Evolutionary conservation across 2,113 vertebrate species (phyloP).

Genomic region (Theristicus caerulescens): DNA sequence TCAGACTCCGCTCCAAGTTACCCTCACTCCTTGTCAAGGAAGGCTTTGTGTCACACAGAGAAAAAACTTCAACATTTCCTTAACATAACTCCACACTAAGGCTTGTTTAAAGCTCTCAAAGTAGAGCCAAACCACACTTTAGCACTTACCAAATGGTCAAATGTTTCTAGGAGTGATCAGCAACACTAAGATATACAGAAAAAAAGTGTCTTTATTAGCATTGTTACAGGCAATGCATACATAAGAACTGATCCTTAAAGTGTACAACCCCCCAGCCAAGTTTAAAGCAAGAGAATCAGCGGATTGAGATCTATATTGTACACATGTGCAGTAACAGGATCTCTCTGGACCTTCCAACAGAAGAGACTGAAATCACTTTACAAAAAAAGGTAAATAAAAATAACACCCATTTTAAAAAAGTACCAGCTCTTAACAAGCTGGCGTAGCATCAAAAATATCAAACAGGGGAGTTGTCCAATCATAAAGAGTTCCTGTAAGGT

Average conservation of each 20-base stretch:
- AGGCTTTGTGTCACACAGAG: background rate
- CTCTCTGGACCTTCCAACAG: slow-evolving; percentile 69
- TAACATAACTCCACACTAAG: background rate
- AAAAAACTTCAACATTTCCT: background rate
- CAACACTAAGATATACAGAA: slow-evolving; percentile 57
- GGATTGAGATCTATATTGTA: slow-evolving; percentile 68
- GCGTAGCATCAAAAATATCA: slow-evolving; percentile 51
- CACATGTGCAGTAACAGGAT: slow-evolving; percentile 72
- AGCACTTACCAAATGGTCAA: background rate
- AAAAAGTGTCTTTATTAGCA: slow-evolving; percentile 83
- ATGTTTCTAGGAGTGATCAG: background rate
- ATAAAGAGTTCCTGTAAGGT: slow-evolving; percentile 48
- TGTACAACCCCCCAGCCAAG: slow-evolving; percentile 74
- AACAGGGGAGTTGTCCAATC: slow-evolving; percentile 49
- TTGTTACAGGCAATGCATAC: slow-evolving; percentile 78
- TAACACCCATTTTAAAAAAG: slow-evolving; percentile 76
- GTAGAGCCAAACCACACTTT: background rate
- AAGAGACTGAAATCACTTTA: slow-evolving; percentile 71
- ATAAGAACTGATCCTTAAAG: slow-evolving; percentile 70
- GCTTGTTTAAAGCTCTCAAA: background rate
- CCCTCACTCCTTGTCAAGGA: background rate
- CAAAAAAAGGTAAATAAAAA: slow-evolving; percentile 75
- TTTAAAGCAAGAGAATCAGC: slow-evolving; percentile 68
- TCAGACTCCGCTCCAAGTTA: background rate
- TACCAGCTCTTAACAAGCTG: slow-evolving; percentile 55